These are phyloP conservation scores for Trachythela sp. DNA, from an alignment of 64 coral and sea anemone genomes.

Conservation along the genomic window DNA sequence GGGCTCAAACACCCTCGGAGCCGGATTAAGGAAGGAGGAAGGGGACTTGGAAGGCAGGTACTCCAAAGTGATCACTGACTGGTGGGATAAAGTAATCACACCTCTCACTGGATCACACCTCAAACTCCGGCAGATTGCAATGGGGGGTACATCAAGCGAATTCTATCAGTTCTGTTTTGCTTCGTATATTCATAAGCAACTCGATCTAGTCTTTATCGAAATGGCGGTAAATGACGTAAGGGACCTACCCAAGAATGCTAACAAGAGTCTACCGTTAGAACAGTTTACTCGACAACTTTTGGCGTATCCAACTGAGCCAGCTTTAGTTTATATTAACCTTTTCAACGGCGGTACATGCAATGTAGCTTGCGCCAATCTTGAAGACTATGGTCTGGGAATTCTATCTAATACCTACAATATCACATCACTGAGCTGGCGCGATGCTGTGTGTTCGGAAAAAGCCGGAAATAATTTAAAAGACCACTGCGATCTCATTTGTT, in stretches of 20 bases:
- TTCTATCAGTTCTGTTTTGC: slow-evolving; percentile 50
- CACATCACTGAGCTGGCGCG: slow-evolving; percentile 57
- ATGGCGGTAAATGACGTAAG: slow-evolving; percentile 23
- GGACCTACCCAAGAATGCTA: not conserved
- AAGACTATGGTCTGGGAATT: slow-evolving; percentile 58
- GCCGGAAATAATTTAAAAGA: slow-evolving; percentile 31
- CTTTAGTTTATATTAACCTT: slow-evolving; percentile 63
- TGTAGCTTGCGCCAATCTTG: slow-evolving; percentile 53
- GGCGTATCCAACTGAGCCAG: slow-evolving; percentile 41
- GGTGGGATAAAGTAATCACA: slow-evolving; percentile 54
- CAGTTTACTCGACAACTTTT: slow-evolving; percentile 56
- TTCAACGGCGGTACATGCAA: slow-evolving; percentile 52
- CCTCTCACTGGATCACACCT: slow-evolving; percentile 37
- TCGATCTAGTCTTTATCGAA: slow-evolving; percentile 49
- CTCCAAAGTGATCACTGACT: slow-evolving; percentile 48
- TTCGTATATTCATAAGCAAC: slow-evolving; percentile 16
- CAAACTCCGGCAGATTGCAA: slow-evolving; percentile 26
- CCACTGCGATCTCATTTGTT: not conserved
- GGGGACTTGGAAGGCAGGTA: slow-evolving; percentile 23
- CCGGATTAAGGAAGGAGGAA: slow-evolving; percentile 36
- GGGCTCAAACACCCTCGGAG: slow-evolving; percentile 62
- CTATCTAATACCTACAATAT: slow-evolving; percentile 46
- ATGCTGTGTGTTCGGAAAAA: slow-evolving; percentile 44
- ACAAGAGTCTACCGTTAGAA: slow-evolving; percentile 34
- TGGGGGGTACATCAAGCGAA: slow-evolving; percentile 63